Conservation (phyloP, 2,888 invertebrate genomes). For the Sesia apiformis region DNA sequence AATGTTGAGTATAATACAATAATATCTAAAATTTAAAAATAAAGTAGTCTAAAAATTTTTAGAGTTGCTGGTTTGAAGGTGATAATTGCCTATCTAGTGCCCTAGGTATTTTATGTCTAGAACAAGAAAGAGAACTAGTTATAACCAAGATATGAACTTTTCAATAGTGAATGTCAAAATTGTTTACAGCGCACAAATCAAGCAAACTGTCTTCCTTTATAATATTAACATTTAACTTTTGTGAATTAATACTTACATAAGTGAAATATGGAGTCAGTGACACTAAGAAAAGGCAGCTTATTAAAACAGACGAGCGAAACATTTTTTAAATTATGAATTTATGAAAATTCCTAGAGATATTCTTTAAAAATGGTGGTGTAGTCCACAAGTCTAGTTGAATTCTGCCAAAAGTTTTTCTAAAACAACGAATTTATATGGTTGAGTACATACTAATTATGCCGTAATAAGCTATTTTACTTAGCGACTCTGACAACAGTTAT, state of each 20-base stretch:
- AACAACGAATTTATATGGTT: slow-evolving; percentile 20
- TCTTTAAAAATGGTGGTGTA: neutral
- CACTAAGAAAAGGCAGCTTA: slow-evolving; percentile 23
- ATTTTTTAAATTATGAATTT: slow-evolving; percentile 19
- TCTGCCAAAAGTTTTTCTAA: neutral
- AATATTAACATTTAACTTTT: too few species aligned
- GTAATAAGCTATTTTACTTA: neutral
- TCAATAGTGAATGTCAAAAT: too few species aligned
- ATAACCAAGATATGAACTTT: too few species aligned
- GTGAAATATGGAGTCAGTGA: slow-evolving; percentile 23
- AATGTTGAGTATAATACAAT: too few species aligned
- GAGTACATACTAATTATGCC: neutral
- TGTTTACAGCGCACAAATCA: too few species aligned
- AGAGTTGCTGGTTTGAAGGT: too few species aligned
- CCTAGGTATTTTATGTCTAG: too few species aligned
- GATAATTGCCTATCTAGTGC: too few species aligned
- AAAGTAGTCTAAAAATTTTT: too few species aligned
- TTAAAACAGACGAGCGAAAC: slow-evolving; percentile 20
- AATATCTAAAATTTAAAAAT: too few species aligned
- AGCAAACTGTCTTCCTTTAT: too few species aligned
- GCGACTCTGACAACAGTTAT: slow-evolving; percentile 6
- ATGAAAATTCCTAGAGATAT: neutral
- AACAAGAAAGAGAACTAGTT: too few species aligned
- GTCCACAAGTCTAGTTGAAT: neutral
- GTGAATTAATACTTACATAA: slow-evolving; percentile 22